Evolutionary conservation across 2,888 invertebrate species (phyloP).

Genomic region (Lamellibrachia columna): DNA sequence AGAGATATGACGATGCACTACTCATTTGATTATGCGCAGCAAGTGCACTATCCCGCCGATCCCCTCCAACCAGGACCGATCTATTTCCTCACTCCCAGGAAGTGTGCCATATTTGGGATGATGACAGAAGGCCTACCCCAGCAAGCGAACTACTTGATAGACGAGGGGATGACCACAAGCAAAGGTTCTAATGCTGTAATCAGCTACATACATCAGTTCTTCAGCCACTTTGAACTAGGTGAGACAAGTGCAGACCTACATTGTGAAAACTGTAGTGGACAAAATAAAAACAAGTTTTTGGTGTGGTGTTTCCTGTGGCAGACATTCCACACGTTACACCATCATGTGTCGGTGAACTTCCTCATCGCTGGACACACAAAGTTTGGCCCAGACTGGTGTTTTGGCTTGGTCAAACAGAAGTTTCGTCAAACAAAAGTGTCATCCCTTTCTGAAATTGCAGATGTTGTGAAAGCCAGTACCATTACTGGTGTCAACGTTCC

Average conservation of each 20-base stretch:
- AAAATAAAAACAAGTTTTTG: constrained; percentile 44
- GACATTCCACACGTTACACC: background rate
- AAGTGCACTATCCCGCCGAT: constrained; percentile 26
- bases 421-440: background rate
- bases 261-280: constrained; percentile 44
- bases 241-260: constrained; percentile 39
- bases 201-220: constrained; percentile 35
- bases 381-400: constrained; percentile 22
- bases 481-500: background rate
- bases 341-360: constrained; percentile 18
- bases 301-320: constrained; percentile 39
- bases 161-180: constrained; percentile 36
- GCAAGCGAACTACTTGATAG: constrained; percentile 43
- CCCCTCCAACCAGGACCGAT: constrained; percentile 31
- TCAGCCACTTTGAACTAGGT: constrained; percentile 38
- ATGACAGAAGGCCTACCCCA: background rate
- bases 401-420: background rate
- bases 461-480: constrained; percentile 21
- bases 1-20: constrained; percentile 26
- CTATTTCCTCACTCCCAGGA: constrained; percentile 42
- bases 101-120: constrained; percentile 42
- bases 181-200: constrained; percentile 44
- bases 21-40: constrained; percentile 29
- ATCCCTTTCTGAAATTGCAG: background rate
- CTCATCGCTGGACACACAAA: constrained; percentile 25